A percentile compares a stretch with the other conserved stretches of the same genome.
These are phyloP conservation scores for Rhinolophus sinicus DNA, from an alignment of 2,113 vertebrate genomes.

Conservation along the genomic window DNA sequence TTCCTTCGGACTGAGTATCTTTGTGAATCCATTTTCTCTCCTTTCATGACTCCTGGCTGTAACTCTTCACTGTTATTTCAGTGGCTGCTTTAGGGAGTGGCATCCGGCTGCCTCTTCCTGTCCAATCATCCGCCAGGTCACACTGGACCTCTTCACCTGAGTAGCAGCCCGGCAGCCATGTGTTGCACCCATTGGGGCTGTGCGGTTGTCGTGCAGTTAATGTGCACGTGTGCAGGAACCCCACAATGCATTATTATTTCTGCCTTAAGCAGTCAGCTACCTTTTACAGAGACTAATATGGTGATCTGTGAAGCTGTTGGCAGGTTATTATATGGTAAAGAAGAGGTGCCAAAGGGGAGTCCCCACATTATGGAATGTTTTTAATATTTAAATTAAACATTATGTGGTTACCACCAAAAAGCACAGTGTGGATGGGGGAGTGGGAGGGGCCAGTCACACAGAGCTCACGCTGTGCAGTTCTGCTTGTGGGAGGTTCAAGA, in stretches of 20 bases:
- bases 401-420: neutral
- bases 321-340: accelerated
- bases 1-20: neutral
- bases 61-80: accelerated
- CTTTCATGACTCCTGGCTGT: neutral
- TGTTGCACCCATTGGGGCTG: accelerated
- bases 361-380: neutral
- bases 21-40: neutral
- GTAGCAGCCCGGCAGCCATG: neutral
- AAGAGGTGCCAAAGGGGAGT: neutral
- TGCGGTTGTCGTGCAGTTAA: neutral
- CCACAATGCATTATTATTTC: neutral
- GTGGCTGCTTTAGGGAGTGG: accelerated
- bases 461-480: accelerated
- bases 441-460: accelerated
- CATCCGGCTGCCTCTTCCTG: accelerated
- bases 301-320: no score
- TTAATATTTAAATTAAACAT: neutral
- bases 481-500: no score
- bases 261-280: neutral
- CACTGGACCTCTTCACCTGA: accelerated
- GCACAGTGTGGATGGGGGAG: accelerated
- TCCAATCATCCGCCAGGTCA: accelerated
- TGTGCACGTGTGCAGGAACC: accelerated
- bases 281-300: neutral